Evolutionary conservation across 2,113 vertebrate species (phyloP), one percentile per base, ranked within the genome.

Genomic region (Balaeniceps rex): DNA sequence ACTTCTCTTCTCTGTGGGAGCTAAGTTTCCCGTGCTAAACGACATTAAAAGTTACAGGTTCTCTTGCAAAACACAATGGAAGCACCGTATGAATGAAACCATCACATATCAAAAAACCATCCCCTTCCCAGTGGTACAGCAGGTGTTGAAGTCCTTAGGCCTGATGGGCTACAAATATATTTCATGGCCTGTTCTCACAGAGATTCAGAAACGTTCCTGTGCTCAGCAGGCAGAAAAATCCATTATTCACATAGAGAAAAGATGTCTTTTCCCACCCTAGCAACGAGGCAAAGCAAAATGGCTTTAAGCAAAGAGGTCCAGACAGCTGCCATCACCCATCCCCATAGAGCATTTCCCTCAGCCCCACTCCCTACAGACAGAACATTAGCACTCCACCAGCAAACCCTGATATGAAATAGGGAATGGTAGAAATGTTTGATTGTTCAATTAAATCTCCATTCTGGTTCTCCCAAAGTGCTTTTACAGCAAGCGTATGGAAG

Each of bases 1-100:
- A 38, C 49, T 80, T 90, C 49, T 87, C 40, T 79, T 91, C 90
- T 93, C 65, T 96, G 89, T 19, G 57, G 81, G 83, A 97, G 57
- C 84, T 87, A 94, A 71, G 83, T 79, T 80, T 96, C 82, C 65
- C 79, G 42, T 93, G 85, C 63, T 85, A 89, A 95, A 95, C 95
- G n/a, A 84, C n/a, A 94, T 94, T 97, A 92, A 91, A 97, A 88
- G 54, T 68, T 94, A 33, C 23, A 63, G 9, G 16, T 74, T 90
- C 65, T 94, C 78, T 87, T 79, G 42, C 54, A 72, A 95, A 87
- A 90, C 74, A 60, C 58, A 88, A 64, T 52, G 61, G 64, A 84
- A 93, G 31, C 51, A 93, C 88, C 49, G 33, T n/a, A 49, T 65
- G 87, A 90, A n/a, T 63, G 46, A 90, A 94, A 64, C 5, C 51